These are phyloP conservation scores for Choristoneura rosaceana DNA, from an alignment of 2,888 invertebrate genomes.

Conservation along the genomic window DNA sequence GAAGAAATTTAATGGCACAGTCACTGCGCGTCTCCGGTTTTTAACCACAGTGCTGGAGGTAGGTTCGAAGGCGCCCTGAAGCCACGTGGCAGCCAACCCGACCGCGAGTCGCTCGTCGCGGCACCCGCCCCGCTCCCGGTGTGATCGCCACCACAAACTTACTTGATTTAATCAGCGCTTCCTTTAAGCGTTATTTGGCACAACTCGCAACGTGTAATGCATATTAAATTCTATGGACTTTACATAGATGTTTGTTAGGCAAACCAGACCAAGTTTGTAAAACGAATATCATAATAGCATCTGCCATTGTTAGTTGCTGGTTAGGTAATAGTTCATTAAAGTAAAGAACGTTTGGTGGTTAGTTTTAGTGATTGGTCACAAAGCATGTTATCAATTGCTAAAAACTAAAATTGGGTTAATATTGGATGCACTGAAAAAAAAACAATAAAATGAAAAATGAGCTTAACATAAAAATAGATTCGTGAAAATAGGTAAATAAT, in stretches of 20 bases:
- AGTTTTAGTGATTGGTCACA: conserved; percentile 19
- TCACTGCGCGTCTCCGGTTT: conserved; percentile 15
- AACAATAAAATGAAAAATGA: conserved; percentile 5
- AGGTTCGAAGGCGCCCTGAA: conserved; percentile 74
- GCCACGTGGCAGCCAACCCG: conserved; percentile 56
- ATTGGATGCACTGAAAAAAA: conserved; percentile 30
- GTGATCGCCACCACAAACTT: neutral
- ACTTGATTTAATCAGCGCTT: conserved; percentile 5
- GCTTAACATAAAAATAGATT: conserved; percentile 3
- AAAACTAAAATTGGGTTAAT: conserved; percentile 17
- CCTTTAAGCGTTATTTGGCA: conserved; percentile 41
- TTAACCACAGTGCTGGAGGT: conserved; percentile 55
- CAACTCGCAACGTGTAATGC: conserved; percentile 10
- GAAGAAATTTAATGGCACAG: neutral
- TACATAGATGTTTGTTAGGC: neutral
- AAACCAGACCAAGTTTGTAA: neutral
- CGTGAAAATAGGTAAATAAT: neutral
- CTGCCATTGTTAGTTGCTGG: conserved; percentile 2
- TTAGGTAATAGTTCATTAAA: conserved; percentile 4
- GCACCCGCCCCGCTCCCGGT: neutral
- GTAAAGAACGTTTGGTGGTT: neutral
- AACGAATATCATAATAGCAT: neutral
- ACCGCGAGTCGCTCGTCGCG: conserved; percentile 38
- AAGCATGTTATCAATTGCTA: conserved; percentile 15
- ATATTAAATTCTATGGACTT: neutral